These are phyloP conservation scores for Ostrea edulis DNA, from an alignment of 1,140 invertebrate species.

Conservation along the genomic window DNA sequence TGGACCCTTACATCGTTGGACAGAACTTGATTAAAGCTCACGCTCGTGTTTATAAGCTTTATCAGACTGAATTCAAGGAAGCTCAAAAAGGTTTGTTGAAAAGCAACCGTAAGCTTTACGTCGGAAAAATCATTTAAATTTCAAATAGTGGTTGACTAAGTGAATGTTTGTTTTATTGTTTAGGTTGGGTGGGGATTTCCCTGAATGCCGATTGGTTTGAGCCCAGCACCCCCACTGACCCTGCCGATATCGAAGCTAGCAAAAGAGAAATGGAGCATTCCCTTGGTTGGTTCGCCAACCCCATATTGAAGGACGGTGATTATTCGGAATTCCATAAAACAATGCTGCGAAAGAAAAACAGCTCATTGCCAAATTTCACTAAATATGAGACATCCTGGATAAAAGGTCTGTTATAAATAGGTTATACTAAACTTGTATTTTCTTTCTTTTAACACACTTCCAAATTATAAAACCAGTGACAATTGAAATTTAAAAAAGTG, in stretches of 20 bases:
- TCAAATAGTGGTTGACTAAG: no score
- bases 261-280: slow-evolving; percentile 70
- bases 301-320: slow-evolving; percentile 75
- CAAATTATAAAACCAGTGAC: no score
- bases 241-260: slow-evolving; percentile 65
- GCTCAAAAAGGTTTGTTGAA: slow-evolving; percentile 65
- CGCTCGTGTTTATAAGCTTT: slow-evolving; percentile 66
- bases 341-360: slow-evolving; percentile 67
- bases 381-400: slow-evolving; percentile 56
- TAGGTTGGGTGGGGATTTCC: slow-evolving; percentile 68
- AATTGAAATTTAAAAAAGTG: no score
- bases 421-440: no score
- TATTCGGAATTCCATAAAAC: slow-evolving; percentile 77
- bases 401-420: slow-evolving; percentile 57
- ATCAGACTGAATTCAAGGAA: slow-evolving; percentile 63
- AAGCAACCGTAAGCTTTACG: no score
- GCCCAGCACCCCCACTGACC: slow-evolving; percentile 59
- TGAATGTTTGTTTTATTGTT: slow-evolving; percentile 17
- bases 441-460: no score
- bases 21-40: slow-evolving; percentile 75
- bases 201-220: slow-evolving; percentile 59
- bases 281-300: slow-evolving; percentile 77
- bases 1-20: slow-evolving; percentile 65
- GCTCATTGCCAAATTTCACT: slow-evolving; percentile 66
- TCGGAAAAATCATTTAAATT: no score